These are phyloP conservation scores for Pituophis catenifer DNA, from an alignment of 2,113 vertebrate species.

Conservation along the genomic window DNA sequence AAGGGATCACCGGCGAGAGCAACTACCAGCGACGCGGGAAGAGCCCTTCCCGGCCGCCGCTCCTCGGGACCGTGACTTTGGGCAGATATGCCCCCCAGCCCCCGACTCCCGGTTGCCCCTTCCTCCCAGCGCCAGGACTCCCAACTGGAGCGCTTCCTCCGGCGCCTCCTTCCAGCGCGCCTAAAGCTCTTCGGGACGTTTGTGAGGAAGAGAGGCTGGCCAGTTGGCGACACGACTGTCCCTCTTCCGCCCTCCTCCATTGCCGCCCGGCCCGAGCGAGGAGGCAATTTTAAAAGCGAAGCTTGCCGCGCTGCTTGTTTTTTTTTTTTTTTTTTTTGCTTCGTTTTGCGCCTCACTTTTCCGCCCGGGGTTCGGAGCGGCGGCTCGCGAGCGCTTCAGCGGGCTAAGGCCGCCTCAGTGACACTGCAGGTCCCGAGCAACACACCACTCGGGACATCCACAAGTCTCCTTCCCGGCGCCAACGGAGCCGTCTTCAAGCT, in stretches of 20 bases:
- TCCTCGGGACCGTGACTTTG: not conserved
- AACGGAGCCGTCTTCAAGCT: not conserved
- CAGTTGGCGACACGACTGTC: not conserved
- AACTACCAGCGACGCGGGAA: not conserved
- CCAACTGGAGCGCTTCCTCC: not conserved
- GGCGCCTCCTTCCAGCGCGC: not conserved
- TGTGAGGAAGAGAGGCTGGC: not conserved
- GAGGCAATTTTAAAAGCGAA: not conserved
- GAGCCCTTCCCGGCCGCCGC: not conserved
- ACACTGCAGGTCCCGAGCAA: not conserved
- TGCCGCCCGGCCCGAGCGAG: not conserved
- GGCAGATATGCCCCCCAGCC: not conserved
- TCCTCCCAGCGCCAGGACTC: not conserved
- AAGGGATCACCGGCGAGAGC: constrained; percentile 38
- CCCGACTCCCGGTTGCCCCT: not conserved
- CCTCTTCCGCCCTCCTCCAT: not conserved
- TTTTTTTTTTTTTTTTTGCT: not conserved
- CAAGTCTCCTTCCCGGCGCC: not conserved
- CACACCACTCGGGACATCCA: not conserved
- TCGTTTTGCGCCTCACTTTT: not conserved
- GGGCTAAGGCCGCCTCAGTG: not conserved
- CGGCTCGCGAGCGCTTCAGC: not conserved
- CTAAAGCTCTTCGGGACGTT: not conserved
- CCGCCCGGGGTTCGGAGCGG: not conserved
- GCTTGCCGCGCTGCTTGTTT: not conserved